Evolutionary conservation across 2,888 invertebrate genomes (phyloP), one percentile per base, ranked within the genome.

Genomic region (Uloborus plumipes): DNA sequence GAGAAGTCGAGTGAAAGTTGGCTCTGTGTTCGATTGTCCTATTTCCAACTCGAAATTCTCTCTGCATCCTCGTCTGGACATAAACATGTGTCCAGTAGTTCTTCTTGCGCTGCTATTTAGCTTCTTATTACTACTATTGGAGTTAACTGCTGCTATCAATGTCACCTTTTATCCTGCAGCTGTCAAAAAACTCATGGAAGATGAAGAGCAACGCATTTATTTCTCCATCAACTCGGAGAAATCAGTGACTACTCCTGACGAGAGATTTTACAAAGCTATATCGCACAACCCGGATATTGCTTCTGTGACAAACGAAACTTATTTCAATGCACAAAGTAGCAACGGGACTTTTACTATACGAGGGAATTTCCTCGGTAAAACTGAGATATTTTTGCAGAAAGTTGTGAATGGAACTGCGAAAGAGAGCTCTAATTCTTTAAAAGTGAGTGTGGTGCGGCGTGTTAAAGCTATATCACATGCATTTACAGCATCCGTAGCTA

Each of bases 401-500:
- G 64, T 66, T 51, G 66, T 62, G 2, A 78, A 71, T 22, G 72
- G 72, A 50, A 81, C 74, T 39, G 59, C 55, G 18, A 61, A 77
- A 70, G 77, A 59, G 26, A 53, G 47, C 31, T 77, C 75, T 18
- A 53, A 78, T 18, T 22, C 71, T 51, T 65, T 85, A 49, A 47
- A 71, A 51, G 78, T 86, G 16, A 81, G 70, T 20, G 85, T 86
- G 22, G 66, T 84, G 15, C 78, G 85, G 26, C 72, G 73, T 49
- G 76, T 81, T 58, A 65, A 75, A 55, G 75, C 69, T 13, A 73
- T 85, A 64, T 78, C 84, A 0, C 78, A 59, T 71, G 79, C 84
- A 15, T 86, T 86, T 31, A 85, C 78, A 0, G 69, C 79, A 22
- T 86, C 85, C 80, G 94, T 96, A 7, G 93, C 93, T 2, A 89